Evolutionary conservation across 2,113 vertebrate genomes (phyloP).

Genomic region (Grantiella picta): DNA sequence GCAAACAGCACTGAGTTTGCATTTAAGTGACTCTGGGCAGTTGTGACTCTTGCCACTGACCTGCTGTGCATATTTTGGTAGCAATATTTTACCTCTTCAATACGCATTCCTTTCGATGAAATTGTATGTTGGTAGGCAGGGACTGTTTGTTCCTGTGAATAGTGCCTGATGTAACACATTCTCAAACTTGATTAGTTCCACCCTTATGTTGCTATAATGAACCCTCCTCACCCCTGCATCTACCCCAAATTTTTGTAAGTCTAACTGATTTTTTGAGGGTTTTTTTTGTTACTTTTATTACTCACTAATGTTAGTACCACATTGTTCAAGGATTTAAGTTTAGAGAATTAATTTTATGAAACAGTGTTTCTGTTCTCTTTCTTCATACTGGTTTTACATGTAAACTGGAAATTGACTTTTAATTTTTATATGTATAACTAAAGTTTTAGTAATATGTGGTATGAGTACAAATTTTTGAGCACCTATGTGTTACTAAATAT

Average conservation of each 20-base stretch:
- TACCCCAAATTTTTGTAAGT: background rate
- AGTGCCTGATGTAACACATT: background rate
- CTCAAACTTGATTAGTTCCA: background rate
- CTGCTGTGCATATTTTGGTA: background rate
- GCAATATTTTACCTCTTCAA: background rate
- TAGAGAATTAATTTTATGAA: background rate
- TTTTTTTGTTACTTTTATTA: background rate
- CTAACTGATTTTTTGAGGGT: background rate
- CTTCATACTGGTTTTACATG: background rate
- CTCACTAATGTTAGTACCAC: background rate
- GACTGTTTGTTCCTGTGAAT: background rate
- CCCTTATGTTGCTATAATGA: background rate
- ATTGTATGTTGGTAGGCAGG: background rate
- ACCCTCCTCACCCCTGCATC: accelerated
- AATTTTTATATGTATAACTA: background rate
- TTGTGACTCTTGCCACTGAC: background rate
- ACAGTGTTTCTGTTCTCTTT: background rate
- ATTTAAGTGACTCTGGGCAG: background rate
- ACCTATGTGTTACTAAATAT: background rate
- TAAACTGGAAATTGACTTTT: background rate
- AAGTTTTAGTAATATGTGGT: background rate
- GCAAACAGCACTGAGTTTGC: background rate
- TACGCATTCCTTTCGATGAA: background rate
- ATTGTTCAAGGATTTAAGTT: background rate
- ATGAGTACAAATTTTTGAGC: background rate